phyloP scores from a whole-genome alignment of 2,888 invertebrate species.

The Drosophila fungiperda region DNA sequence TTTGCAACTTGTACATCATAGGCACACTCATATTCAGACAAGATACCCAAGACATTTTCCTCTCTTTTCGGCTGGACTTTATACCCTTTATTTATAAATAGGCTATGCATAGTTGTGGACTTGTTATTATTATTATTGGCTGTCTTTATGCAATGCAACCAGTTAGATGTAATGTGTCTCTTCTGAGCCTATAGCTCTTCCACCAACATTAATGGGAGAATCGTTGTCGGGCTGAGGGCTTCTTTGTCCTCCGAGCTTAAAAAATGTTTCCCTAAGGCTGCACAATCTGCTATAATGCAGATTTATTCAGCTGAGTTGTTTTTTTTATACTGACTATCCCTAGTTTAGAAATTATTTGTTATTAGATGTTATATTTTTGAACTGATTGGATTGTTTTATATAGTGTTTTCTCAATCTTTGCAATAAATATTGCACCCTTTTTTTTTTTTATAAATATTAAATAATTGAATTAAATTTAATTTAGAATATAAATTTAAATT shows the following conservation, averaged over 20 bases:
- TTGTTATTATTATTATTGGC: neutral
- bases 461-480: neutral
- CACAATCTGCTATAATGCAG: too few species aligned
- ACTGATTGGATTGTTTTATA: neutral
- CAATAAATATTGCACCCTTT: neutral
- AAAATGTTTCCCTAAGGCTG: too few species aligned
- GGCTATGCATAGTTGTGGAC: neutral
- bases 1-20: slow-evolving; percentile 51
- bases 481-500: neutral
- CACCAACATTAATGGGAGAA: neutral
- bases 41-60: slow-evolving; percentile 2
- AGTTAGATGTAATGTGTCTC: neutral
- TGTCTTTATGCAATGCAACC: neutral
- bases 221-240: neutral
- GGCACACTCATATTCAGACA: slow-evolving; percentile 3
- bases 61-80: slow-evolving; percentile 17
- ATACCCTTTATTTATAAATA: slow-evolving; percentile 7
- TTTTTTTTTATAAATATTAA: neutral
- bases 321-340: neutral
- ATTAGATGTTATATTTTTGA: neutral
- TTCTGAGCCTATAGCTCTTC: neutral
- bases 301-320: neutral
- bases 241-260: neutral
- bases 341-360: neutral
- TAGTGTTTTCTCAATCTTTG: neutral